Evolutionary conservation across 2,113 vertebrate genomes (phyloP), one percentile per base, ranked within the genome.

Genomic region (Madoqua kirkii): DNA sequence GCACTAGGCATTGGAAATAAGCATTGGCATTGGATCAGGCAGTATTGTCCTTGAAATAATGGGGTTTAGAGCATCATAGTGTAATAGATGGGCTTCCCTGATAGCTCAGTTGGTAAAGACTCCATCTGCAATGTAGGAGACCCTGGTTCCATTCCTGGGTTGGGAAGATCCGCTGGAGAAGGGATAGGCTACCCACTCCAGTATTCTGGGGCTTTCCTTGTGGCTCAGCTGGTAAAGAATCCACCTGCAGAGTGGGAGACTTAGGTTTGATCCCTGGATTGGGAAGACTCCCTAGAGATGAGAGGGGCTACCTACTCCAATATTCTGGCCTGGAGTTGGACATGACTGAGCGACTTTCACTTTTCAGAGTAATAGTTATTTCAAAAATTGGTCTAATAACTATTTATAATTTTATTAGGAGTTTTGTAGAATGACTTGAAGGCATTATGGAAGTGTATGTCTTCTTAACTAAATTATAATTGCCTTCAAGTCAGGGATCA

Each of bases 351-450:
- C 2, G 0, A 23, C 67, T 71, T 71, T 21, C n/a, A 71, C 17
- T 71, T 36, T 71, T 71, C 67, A 43, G 52, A 21, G 2, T 6
- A 85, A 86, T 21, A 76, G 17, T 40, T 40, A 3, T 67, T 71
- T 45, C 36, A 95, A 87, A 84, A 45, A 64, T 31, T 55, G 25
- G 19, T 74, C 2, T 83, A 62, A 59, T 45, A 82, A 67, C 79
- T 92, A 76, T 19, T 95, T 93, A 54, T 3, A 57, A 21, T 89
- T 92, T 29, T 67, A 40, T 83, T 92, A 92, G 43, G 40, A 78
- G 54, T 82, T 91, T 93, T 83, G 31, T 84, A 62, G 55, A 88
- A 74, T 93, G 81, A 88, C 17, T 93, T 82, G 79, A 88, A 59
- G 10, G 8, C 57, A 36, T 10, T n/a, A 5, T 54, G n/a, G 8